Percentiles rank a stretch among this genome's conserved stretches.
Conservation (phyloP, 2,113 vertebrate genomes). For the Leptobrachium ailaonicum region DNA sequence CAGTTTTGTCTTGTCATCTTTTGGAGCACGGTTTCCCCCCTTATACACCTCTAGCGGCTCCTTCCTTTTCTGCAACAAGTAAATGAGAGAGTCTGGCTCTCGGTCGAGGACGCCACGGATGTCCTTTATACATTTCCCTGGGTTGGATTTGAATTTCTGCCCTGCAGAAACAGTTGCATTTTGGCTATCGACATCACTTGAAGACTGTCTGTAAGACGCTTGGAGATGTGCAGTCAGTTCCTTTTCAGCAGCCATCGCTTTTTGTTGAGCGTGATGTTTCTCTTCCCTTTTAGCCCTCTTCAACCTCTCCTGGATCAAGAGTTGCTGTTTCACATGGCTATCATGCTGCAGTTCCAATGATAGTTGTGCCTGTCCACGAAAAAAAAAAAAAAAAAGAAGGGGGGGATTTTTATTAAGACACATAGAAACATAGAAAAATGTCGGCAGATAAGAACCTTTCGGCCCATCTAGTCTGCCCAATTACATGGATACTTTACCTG, state of each 20-base stretch:
- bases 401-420: too few species aligned
- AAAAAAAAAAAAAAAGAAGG: too few species aligned
- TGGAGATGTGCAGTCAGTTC: constrained; percentile 57
- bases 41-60: constrained; percentile 64
- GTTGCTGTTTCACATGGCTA: constrained; percentile 91
- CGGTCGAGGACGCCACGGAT: constrained; percentile 72
- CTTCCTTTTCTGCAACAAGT: constrained; percentile 85
- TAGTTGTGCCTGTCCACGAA: constrained; percentile 76
- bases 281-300: constrained; percentile 84
- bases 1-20: constrained; percentile 91
- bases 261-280: constrained; percentile 70
- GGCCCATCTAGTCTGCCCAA: too few species aligned
- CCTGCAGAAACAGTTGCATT: constrained; percentile 53
- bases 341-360: constrained; percentile 95
- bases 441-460: too few species aligned
- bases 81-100: constrained; percentile 91
- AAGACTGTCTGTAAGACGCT: constrained; percentile 57
- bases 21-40: constrained; percentile 82
- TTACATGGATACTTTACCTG: too few species aligned
- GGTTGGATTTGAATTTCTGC: constrained; percentile 58
- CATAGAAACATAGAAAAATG: too few species aligned
- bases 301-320: constrained; percentile 91
- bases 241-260: constrained; percentile 55
- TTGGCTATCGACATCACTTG: constrained; percentile 61
- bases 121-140: constrained; percentile 59